Base-by-base conservation (phyloP, 1,140 invertebrate genomes). In the Dendrolimus kikuchii region DNA sequence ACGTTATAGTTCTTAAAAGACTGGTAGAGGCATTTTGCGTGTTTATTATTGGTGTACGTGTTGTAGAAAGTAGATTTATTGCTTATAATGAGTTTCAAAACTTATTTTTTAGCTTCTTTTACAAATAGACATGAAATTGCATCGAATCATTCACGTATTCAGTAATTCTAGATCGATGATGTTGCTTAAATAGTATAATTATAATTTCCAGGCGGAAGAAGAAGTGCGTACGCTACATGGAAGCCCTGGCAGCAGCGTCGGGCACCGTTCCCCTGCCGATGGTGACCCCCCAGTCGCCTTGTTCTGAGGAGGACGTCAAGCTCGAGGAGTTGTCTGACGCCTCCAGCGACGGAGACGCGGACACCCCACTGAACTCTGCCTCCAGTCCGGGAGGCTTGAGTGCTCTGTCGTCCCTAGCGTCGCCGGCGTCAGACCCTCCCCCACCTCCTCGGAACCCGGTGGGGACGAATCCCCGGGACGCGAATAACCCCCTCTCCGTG, bases 181-280 rank as follows among this genome's bases (percentile, higher is more conserved):
- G 23, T 23, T 23, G 23, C 23, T 23, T 23, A 23, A 23, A 23
- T 23, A 23, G 1, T 23, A 1, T 1, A 1, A 3, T 23, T 23
- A 7, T 23, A 41, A 7, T 8, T 36, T 7, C 90, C 90, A 98
- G 97, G 90, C 95, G 97, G 90, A 99, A 99, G 92, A 99, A 99
- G 90, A 98, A 98, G 90, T 99, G 97, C 91, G 96, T 98, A 83
- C 93, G 96, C 60, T 98, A 98, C 88, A 94, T 96, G 92, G 93
- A 92, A 89, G 91, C 89, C 71, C 91, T 81, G 89, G 93, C 70
- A 89, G 93, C 77, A 86, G 91, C 76, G 89, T 90, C 77, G 91
- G 92, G 78, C 87, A 92, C 86, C 72, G 88, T 84, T 64, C 59
- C 76, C 81, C 75, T 80, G 79, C 66, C 68, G 57, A 66, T 75